phyloP scores from a whole-genome alignment of 2,113 vertebrate genomes.

The Diglossa brunneiventris region DNA sequence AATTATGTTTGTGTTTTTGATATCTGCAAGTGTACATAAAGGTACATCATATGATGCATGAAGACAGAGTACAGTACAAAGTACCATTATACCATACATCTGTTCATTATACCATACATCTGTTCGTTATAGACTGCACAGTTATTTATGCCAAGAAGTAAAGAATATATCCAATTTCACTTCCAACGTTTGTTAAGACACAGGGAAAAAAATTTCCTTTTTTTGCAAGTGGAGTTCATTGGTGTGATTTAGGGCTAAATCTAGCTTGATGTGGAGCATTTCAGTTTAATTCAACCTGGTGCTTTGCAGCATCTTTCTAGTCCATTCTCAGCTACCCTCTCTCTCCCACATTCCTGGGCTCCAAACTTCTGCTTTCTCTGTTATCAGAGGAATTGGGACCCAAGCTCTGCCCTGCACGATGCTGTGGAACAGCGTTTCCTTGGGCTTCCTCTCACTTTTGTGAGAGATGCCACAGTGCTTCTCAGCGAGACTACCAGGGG shows the following conservation, averaged over 20 bases:
- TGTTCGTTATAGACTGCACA: neutral
- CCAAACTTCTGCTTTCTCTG: neutral
- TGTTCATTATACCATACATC: neutral
- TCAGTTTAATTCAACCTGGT: neutral
- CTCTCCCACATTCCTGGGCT: neutral
- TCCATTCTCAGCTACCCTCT: neutral
- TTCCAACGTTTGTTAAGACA: neutral
- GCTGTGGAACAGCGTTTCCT: accelerated
- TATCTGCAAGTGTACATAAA: neutral
- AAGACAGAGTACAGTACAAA: neutral
- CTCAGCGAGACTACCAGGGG: accelerated
- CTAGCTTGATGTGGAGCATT: neutral
- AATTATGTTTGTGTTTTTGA: neutral
- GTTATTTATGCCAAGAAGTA: neutral
- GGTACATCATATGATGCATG: neutral
- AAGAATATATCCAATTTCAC: neutral
- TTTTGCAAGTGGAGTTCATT: neutral
- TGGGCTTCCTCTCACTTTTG: neutral
- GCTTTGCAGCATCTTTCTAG: neutral
- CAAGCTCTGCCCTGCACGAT: accelerated
- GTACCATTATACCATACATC: neutral
- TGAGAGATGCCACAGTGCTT: neutral
- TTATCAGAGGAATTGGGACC: neutral
- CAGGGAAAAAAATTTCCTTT: neutral
- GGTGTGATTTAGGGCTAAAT: neutral